Evolutionary conservation across 2,888 invertebrate species (phyloP).

Genomic region (Diplolepis rosae): DNA sequence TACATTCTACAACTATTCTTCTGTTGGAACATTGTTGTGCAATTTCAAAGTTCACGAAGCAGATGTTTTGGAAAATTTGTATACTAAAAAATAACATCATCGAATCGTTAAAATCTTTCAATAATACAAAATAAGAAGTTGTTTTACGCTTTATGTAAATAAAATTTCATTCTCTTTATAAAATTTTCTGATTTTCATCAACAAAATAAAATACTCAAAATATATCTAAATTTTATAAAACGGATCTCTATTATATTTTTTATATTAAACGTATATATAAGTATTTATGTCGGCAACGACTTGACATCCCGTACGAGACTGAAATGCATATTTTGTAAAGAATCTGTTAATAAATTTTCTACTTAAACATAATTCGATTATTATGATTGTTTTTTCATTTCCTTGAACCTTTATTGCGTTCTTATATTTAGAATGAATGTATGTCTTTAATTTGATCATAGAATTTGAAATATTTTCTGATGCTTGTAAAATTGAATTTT

Average conservation of each 20-base stretch:
- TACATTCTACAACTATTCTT: too few relatives aligned
- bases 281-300: constrained; percentile 20
- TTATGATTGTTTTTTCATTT: background rate
- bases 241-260: constrained; percentile 23
- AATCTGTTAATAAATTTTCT: constrained; percentile 29
- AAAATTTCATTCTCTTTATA: background rate
- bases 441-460: background rate
- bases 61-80: too few relatives aligned
- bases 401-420: background rate
- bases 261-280: constrained; percentile 19
- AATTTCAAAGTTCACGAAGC: background rate
- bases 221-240: background rate
- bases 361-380: background rate
- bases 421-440: background rate
- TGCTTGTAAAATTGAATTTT: background rate
- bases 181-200: background rate
- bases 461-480: background rate
- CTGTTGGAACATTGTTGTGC: too few relatives aligned
- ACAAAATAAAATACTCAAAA: background rate
- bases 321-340: constrained; percentile 25
- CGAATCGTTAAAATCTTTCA: too few relatives aligned
- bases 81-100: too few relatives aligned
- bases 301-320: constrained; percentile 2
- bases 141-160: too few relatives aligned
- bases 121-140: too few relatives aligned